Evolutionary conservation across 2,888 invertebrate genomes (phyloP).

Genomic region (Chaitophorus viminalis): DNA sequence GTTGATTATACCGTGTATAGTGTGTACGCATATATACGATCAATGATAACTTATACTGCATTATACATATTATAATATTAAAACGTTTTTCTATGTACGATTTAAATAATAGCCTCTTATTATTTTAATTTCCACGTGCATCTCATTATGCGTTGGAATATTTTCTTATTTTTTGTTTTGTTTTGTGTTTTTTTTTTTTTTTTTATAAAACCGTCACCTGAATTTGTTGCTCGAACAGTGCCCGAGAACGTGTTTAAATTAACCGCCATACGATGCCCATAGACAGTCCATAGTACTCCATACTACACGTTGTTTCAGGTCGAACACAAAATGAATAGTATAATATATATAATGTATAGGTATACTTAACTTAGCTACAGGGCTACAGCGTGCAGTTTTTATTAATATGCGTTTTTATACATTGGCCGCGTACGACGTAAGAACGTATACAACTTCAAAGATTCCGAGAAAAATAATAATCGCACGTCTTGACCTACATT

Average conservation of each 20-base stretch:
- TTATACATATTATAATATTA: background rate
- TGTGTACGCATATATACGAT: no score
- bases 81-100: background rate
- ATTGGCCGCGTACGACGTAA: constrained; percentile 10
- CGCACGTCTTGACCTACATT: constrained; percentile 33
- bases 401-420: constrained; percentile 24
- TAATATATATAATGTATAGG: no score
- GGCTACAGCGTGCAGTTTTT: background rate
- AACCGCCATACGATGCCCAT: no score
- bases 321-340: background rate
- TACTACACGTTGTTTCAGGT: background rate
- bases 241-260: no score
- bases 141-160: background rate
- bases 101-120: background rate
- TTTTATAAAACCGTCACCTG: background rate
- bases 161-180: no score
- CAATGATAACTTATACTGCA: no score
- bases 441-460: constrained; percentile 48
- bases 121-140: background rate
- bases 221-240: background rate
- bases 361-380: no score
- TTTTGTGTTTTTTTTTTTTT: no score
- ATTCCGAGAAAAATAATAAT: constrained; percentile 13
- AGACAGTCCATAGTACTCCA: no score
- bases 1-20: background rate